Base-by-base conservation (phyloP, 37 sponge, comb jelly and placozoan species). In the Geodia barretti region DNA sequence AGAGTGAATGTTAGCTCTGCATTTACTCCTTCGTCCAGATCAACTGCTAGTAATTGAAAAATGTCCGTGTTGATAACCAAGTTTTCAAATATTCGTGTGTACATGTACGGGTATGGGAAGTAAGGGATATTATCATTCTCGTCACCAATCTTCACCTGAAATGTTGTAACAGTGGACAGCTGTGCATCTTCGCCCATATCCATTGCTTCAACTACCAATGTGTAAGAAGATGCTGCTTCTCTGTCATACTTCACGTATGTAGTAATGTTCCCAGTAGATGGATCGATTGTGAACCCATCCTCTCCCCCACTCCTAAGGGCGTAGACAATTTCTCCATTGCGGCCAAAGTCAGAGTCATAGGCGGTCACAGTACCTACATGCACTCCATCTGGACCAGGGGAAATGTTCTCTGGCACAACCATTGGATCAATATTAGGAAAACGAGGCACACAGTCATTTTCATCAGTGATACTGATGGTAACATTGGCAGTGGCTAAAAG, bases 101-200 rank as follows among this genome's bases (percentile, higher is more conserved):
- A 84, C 80, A 85, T 86, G 63, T 63, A 73, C 9, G 91, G 72
- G 62, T 34, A 82, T 5, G 73, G 66, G 38, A 90, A 94, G 35
- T 62, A 47, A 2, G 95, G 95, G 11, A 23, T 4, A 71, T 94
- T 94, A 81, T 94, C 95, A 79, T 94, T 94, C n/a, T 54, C 84
- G 70, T 94, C 95, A 62, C 69, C 65, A 14, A 94, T 80, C 25
- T 74, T 70, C 1, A 94, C 75, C 19, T 62, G 38, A 14, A 94
- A 76, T 20, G 41, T 25, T 23, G 68, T 81, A 5, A 70, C 73
- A 30, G 83, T 75, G 4, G 62, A 73, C 21, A 71, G 85, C 37
- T 67, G 74, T 3, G 24, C 70, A 11, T 81, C 66, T 33, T 4
- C 36, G 28, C 88, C 89, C 40, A 72, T 37, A 70, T 92, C 92